These are phyloP conservation scores for Polypterus bichir DNA, from an alignment of 2,113 vertebrate genomes.

Conservation along the genomic window DNA sequence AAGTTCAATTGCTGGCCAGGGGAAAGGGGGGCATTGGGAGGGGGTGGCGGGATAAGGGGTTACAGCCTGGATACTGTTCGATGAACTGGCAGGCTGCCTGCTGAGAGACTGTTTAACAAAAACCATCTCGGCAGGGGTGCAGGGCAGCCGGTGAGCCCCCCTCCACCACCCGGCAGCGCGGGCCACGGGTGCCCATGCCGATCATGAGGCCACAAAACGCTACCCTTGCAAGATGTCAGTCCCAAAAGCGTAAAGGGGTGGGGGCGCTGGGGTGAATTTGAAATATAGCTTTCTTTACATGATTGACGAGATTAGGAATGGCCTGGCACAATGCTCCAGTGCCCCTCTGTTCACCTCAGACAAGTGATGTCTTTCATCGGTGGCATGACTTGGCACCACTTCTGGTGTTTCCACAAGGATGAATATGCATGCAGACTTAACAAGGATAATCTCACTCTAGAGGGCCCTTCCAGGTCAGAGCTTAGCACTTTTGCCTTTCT, in stretches of 20 bases:
- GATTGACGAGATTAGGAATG: conserved; percentile 30
- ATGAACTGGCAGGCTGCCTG: no score
- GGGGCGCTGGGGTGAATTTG: no score
- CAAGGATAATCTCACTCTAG: conserved; percentile 61
- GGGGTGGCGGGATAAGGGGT: background rate
- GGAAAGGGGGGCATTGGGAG: background rate
- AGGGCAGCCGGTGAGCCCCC: background rate
- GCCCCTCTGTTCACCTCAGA: conserved; percentile 53
- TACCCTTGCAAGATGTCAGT: background rate
- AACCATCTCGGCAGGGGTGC: background rate
- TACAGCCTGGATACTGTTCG: background rate
- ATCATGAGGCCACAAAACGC: background rate
- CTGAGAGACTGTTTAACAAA: background rate
- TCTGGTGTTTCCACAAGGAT: conserved; percentile 39
- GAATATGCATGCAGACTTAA: conserved; percentile 56
- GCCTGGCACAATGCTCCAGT: conserved; percentile 39
- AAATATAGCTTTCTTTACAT: conserved; percentile 1
- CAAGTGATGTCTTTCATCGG: conserved; percentile 15
- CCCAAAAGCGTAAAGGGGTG: background rate
- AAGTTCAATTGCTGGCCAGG: no score
- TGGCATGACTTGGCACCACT: conserved; percentile 21
- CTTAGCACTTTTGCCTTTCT: conserved; percentile 34
- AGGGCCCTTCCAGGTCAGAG: conserved; percentile 56
- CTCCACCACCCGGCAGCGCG: background rate
- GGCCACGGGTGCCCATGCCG: background rate